Base-by-base conservation (phyloP, 2,888 invertebrate species). In the Desoria tigrina region DNA sequence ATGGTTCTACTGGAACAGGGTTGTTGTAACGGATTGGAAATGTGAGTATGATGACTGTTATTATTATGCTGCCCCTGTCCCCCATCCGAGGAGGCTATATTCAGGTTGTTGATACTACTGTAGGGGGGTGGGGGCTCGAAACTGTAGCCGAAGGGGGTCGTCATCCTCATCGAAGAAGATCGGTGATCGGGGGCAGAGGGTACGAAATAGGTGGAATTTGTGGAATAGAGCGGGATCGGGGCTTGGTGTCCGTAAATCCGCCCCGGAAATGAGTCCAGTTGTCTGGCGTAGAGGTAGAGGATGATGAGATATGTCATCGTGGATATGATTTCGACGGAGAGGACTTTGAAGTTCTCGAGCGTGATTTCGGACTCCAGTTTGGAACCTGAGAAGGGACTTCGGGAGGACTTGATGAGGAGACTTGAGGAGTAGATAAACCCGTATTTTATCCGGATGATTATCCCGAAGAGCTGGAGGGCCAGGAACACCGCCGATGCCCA, bases 281-380 rank as follows among this genome's bases (percentile, higher is more conserved):
- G 70, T 56, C 26, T 64, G 58, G 50, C 60, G 65, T 60, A 70
- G 32, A 18, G 67, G 65, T 45, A 70, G 58, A 70, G 51, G 27
- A 63, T 67, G 59, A 70, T 45, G 45, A 70, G 65, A 65, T 70
- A 70, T 57, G 59, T 59, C 6, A 55, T 56, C 0, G 67, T 67
- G 39, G 61, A 56, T 24, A 65, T 7, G 28, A 65, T 57, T 26
- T 57, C 51, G 14, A 67, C n/a, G 21, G 57, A 42, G 16, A 70
- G 32, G 7, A 28, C 27, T 49, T 58, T 58, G 26, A 45, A 45
- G 11, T 26, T 58, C n/a, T 58, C 70, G 54, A 2, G 57, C 45
- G 23, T 60, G 61, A 37, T 58, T 16, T 63, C 63, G 7, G 63
- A 51, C 0, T 18, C 54, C 24, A 54, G 16, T 26, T 65, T 55